Base-by-base conservation (phyloP, 1,140 invertebrate species). In the Meloidogyne exigua region DNA sequence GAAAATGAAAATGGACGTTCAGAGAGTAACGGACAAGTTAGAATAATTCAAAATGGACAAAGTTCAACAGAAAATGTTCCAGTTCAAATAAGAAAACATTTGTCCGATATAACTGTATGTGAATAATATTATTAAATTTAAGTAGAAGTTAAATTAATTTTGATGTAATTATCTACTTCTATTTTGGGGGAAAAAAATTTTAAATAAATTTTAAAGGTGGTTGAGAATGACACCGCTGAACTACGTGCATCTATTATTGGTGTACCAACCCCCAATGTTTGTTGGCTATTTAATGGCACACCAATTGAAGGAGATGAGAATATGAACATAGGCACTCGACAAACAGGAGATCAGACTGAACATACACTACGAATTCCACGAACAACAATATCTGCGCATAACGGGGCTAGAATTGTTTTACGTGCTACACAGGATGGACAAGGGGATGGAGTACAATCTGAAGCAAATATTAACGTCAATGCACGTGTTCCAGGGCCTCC, bases 241-340 rank as follows among this genome's bases (percentile, higher is more conserved):
- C 88, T 89, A 76, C 84, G 81, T 44, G 94, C 94, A 18, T 93
- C 92, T 89, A 93, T 96, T 12, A 92, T 91, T 4, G 95, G 94
- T n/a, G 92, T 93, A 88, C 95, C 95, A 26, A 90, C 91, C 15
- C 94, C 95, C 3, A 92, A 92, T 87, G 92, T 97, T 10, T 91
- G 91, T 39, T 98, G 95, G 95, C 91, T 93, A 76, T 86, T 89
- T 82, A 88, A 89, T 75, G 88, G 88, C 65, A 83, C 92, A 80
- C 25, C 62, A 57, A 25, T 78, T 2, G 25, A 12, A 36, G 26
- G 23, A 26, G 76, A 78, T 36, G 64, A 66, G 21, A 73, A 65
- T 42, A 23, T 78, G 10, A 32, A 78, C 23, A 74, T 76, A 2
- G 18, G 1, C n/a, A 68, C 9, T 32, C n/a, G 57, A 49, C 75